phyloP scores from a whole-genome alignment of 2,888 invertebrate genomes.

The Xanthorhoe spadicearia region DNA sequence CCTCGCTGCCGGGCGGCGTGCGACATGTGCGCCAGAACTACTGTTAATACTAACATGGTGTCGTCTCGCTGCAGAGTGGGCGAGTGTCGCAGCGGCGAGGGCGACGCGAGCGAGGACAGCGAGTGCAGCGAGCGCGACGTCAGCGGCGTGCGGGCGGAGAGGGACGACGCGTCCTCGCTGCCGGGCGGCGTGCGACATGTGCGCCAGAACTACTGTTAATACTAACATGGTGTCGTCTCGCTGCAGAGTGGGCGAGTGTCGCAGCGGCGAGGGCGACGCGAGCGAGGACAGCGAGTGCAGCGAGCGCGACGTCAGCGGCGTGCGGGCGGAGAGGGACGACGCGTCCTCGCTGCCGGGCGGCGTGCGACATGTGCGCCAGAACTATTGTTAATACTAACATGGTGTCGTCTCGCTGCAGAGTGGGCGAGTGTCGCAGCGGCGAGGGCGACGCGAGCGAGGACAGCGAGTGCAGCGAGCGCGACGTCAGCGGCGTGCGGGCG shows the following conservation, averaged over 20 bases:
- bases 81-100: constrained; percentile 60
- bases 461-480: constrained; percentile 79
- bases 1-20: constrained; percentile 80
- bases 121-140: constrained; percentile 80
- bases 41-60: constrained; percentile 68
- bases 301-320: constrained; percentile 78
- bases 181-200: constrained; percentile 80
- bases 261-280: constrained; percentile 50
- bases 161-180: constrained; percentile 78
- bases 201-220: no score
- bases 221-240: constrained; percentile 74
- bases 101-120: constrained; percentile 68
- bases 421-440: constrained; percentile 66
- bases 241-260: constrained; percentile 72
- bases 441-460: constrained; percentile 63
- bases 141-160: constrained; percentile 75
- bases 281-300: constrained; percentile 79
- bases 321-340: constrained; percentile 75
- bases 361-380: constrained; percentile 77
- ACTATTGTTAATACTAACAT: constrained; percentile 66
- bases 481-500: constrained; percentile 76
- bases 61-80: constrained; percentile 75
- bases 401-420: constrained; percentile 74
- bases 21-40: no score
- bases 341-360: constrained; percentile 81